Conservation (phyloP, 2,113 vertebrate species). For the Paramormyrops kingsleyae region DNA sequence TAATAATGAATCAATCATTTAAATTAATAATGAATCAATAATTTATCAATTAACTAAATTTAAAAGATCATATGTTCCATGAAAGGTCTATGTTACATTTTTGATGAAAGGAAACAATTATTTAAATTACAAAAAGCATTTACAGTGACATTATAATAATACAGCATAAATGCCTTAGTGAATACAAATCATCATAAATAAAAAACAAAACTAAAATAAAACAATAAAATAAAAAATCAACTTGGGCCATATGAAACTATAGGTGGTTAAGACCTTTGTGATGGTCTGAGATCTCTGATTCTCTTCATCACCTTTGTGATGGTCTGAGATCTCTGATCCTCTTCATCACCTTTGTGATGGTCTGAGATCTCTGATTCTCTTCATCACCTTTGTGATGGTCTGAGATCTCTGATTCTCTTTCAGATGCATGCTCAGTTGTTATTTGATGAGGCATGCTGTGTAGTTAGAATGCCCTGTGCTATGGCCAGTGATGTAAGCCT, state of each 20-base stretch:
- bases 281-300: constrained; percentile 35
- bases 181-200: constrained; percentile 12
- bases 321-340: constrained; percentile 35
- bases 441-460: constrained; percentile 63
- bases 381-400: constrained; percentile 51
- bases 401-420: constrained; percentile 32
- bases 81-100: background rate
- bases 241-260: constrained; percentile 47
- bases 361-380: constrained; percentile 31
- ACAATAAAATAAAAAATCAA: constrained; percentile 8
- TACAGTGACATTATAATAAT: background rate
- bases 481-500: constrained; percentile 53
- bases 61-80: background rate
- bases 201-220: background rate
- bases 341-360: no score
- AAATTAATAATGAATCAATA: background rate
- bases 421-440: constrained; percentile 57
- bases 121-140: background rate
- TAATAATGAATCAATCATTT: background rate
- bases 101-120: background rate
- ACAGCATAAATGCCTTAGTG: background rate
- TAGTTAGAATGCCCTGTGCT: constrained; percentile 52
- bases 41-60: background rate
- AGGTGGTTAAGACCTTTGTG: constrained; percentile 54
- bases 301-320: no score